phyloP scores from a whole-genome alignment of 2,888 invertebrate species.

The Chymomyza fuscimana region DNA sequence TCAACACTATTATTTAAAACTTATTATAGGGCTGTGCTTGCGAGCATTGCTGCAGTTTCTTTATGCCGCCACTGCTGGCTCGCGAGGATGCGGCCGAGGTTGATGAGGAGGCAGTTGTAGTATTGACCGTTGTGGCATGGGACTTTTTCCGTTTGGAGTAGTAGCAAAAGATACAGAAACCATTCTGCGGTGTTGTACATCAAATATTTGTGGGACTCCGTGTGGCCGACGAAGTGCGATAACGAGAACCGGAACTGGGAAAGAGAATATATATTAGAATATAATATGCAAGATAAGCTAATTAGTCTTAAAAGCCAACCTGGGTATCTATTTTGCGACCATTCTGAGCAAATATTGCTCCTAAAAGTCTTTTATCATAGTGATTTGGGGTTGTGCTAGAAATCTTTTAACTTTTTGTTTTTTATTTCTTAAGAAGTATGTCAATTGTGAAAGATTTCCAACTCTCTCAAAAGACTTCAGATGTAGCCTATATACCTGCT shows the following conservation, averaged over 20 bases:
- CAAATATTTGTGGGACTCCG: constrained; percentile 80
- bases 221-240: constrained; percentile 77
- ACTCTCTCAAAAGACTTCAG: no score
- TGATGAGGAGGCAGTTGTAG: constrained; percentile 58
- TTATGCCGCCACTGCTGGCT: constrained; percentile 56
- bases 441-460: no score
- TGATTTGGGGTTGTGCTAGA: no score
- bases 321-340: no score
- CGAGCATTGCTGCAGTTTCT: constrained; percentile 46
- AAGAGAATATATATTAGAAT: neutral
- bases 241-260: constrained; percentile 75
- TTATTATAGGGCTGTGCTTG: constrained; percentile 43
- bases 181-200: constrained; percentile 79
- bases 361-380: no score
- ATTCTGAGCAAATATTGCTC: no score
- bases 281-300: no score
- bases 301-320: no score
- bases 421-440: no score
- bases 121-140: constrained; percentile 31
- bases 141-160: constrained; percentile 73
- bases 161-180: constrained; percentile 79
- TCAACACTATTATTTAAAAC: constrained; percentile 45
- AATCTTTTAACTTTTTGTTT: no score
- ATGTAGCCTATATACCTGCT: no score
- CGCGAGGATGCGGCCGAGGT: constrained; percentile 65